phyloP scores from a whole-genome alignment of 2,888 invertebrate species.

The Plutella xylostella region DNA sequence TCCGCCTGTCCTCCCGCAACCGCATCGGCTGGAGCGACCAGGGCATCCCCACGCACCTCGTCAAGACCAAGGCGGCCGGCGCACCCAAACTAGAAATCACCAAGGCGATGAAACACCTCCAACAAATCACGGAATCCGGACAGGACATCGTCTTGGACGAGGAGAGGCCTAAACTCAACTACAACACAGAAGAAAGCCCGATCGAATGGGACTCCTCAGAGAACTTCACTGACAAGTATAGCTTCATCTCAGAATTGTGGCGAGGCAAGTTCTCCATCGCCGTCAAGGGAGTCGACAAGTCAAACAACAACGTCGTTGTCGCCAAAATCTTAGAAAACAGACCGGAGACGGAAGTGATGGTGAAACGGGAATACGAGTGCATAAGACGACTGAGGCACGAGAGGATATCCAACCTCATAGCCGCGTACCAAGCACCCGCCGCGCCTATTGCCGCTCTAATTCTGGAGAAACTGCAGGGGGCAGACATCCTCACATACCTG shows the following conservation, averaged over 20 bases:
- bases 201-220: conserved; percentile 78
- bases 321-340: conserved; percentile 84
- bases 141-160: conserved; percentile 75
- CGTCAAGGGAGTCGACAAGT: conserved; percentile 81
- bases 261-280: conserved; percentile 90
- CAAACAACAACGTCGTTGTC: conserved; percentile 80
- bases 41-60: conserved; percentile 82
- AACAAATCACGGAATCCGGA: conserved; percentile 87
- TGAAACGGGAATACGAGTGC: conserved; percentile 86
- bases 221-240: conserved; percentile 80
- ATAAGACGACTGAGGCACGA: conserved; percentile 88
- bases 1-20: conserved; percentile 90
- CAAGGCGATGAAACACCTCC: conserved; percentile 85
- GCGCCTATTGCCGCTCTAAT: conserved; percentile 78
- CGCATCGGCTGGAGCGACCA: conserved; percentile 94
- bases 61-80: conserved; percentile 77
- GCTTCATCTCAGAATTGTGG: conserved; percentile 86
- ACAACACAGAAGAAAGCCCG: conserved; percentile 79
- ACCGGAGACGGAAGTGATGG: conserved; percentile 73
- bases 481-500: conserved; percentile 90
- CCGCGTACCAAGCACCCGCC: conserved; percentile 77
- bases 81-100: conserved; percentile 82
- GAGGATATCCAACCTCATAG: conserved; percentile 81
- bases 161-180: conserved; percentile 76
- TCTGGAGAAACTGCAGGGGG: conserved; percentile 88